Evolutionary conservation across 2,797 vertebrate species (phyloP).

Genomic region (Pangasius macronema): DNA sequence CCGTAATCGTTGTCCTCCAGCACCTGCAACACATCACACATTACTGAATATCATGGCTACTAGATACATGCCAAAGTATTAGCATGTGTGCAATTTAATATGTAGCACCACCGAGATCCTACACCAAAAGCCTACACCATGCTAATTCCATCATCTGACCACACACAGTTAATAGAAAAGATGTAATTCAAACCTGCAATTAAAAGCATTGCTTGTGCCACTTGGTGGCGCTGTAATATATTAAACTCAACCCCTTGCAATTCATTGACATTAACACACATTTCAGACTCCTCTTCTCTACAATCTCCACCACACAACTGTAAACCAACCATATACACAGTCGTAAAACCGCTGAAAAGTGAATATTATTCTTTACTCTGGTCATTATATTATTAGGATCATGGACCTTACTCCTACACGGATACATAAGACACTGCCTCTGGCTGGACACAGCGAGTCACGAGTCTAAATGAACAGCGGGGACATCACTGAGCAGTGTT

Average conservation of each 20-base stretch:
- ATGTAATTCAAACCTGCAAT: not conserved
- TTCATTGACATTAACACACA: not conserved
- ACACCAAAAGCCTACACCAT: not conserved
- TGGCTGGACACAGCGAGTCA: not conserved
- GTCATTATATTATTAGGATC: not conserved
- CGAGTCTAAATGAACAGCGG: not conserved
- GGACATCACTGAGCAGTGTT: not conserved
- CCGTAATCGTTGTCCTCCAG: slow-evolving; percentile 96
- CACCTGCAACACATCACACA: slow-evolving; percentile 74
- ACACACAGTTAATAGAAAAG: not conserved
- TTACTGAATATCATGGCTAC: not conserved
- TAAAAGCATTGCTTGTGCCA: not conserved
- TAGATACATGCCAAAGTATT: not conserved
- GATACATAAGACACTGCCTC: too few relatives aligned
- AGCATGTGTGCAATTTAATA: not conserved
- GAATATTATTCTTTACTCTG: not conserved
- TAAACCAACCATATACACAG: not conserved
- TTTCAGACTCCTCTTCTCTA: not conserved
- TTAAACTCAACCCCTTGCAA: not conserved
- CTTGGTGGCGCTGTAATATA: slow-evolving; percentile 31
- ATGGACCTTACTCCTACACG: not conserved
- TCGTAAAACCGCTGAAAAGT: not conserved
- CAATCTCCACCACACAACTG: not conserved
- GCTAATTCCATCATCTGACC: not conserved
- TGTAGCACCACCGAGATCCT: not conserved